A percentile compares a stretch with the other conserved stretches of the same genome.
Conservation (phyloP, 2,113 vertebrate species). For the Pseudorectes ferrugineus region DNA sequence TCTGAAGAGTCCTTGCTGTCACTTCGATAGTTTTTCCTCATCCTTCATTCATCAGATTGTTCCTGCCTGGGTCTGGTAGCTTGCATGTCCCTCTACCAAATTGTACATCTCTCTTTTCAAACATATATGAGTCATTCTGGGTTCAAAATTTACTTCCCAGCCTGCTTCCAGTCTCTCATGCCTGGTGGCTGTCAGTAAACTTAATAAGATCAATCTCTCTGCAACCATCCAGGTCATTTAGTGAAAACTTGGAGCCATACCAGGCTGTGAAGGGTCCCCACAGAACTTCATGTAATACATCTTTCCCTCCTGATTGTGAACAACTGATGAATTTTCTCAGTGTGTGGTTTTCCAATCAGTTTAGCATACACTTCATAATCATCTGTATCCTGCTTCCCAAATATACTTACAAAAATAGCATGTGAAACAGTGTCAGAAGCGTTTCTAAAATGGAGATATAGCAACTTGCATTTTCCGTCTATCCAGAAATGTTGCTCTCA, state of each 20-base stretch:
- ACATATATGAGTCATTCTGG: not conserved
- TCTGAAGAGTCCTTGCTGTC: not conserved
- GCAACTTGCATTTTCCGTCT: not conserved
- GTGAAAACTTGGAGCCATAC: not conserved
- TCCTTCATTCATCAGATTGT: not conserved
- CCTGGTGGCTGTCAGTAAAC: not conserved
- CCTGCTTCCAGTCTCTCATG: not conserved
- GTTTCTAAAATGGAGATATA: not conserved
- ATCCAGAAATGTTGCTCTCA: not conserved
- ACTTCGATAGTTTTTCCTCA: not conserved
- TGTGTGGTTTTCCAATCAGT: conserved; percentile 49
- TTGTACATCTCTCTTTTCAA: not conserved
- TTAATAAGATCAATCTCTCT: not conserved
- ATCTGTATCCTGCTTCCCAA: conserved; percentile 48
- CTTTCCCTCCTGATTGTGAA: not conserved
- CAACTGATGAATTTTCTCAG: conserved; percentile 29
- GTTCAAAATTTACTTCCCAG: not conserved
- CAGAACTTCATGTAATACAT: not conserved
- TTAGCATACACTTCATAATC: conserved; percentile 44
- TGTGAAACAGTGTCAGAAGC: not conserved
- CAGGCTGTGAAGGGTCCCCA: not conserved
- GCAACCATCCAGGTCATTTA: not conserved
- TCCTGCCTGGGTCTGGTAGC: not conserved
- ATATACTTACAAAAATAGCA: conserved; percentile 10
- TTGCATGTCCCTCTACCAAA: not conserved